Base-by-base conservation (phyloP, 2,888 invertebrate species). In the Gibbula magus region DNA sequence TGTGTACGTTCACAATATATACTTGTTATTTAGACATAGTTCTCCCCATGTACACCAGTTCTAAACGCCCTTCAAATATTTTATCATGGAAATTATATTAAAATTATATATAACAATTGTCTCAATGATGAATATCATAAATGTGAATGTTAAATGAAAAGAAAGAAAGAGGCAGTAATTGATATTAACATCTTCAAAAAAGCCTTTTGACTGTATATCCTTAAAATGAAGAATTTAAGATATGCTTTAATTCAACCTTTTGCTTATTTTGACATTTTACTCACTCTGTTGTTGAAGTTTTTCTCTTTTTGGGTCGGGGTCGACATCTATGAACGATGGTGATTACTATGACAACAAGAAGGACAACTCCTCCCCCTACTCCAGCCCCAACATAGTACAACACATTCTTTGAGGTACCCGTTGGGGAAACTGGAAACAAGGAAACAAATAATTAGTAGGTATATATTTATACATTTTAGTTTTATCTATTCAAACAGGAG, bases 311-410 rank as follows among this genome's bases (percentile, higher is more conserved):
- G 20, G 7, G 7, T 56, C 25, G 25, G 56, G 70, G 13, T 22
- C 35, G 39, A 70, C 70, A 70, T n/a, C 10, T 45, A 70, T 35
- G 35, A 16, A 70, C 70, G 20, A 29, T 35, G 16, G 35, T 18
- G 35, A 16, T 29, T 61, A 61, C 61, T 29, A 61, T 29, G 25
- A 61, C 16, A 29, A 61, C 29, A 61, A 61, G 25, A 29, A 61
- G 29, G 61, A 61, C 10, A 29, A 61, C 39, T 29, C 66, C 78
- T 56, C 70, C 75, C 74, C 61, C 56, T 54, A 22, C 56, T 45
- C 35, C 78, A 7, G 75, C 39, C 35, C 75, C 67, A 75, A 16
- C 56, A 51, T 22, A 83, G n/a, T 18, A 75, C 39, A 2, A 78
- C 18, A 10, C 25, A 5, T 51, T 16, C 18, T 22, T 35, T 22